Evolutionary conservation across 2,888 invertebrate species (phyloP).

Genomic region (Patella depressa): DNA sequence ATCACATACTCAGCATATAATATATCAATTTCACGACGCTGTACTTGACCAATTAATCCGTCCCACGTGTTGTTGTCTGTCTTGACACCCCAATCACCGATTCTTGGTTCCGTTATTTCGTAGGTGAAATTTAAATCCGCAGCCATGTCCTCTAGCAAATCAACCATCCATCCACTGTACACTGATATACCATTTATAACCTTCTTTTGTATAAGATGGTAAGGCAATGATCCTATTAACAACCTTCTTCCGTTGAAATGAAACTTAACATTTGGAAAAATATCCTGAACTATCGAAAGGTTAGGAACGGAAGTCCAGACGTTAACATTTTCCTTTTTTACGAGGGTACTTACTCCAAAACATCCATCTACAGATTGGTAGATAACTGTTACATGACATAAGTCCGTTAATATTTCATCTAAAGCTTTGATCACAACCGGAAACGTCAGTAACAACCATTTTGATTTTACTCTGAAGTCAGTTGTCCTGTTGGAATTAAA

Average conservation of each 20-base stretch:
- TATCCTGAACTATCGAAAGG: background rate
- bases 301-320: background rate
- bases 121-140: constrained; percentile 16
- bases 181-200: background rate
- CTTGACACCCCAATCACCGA: constrained; percentile 12
- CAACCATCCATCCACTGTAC: constrained; percentile 13
- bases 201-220: background rate
- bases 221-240: constrained; percentile 5
- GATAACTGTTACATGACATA: background rate
- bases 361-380: background rate
- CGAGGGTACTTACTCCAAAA: background rate
- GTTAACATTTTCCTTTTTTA: background rate
- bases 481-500: too few relatives aligned
- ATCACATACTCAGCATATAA: constrained; percentile 9
- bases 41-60: background rate
- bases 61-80: background rate
- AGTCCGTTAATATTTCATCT: background rate
- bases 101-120: constrained; percentile 5
- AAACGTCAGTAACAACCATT: too few relatives aligned
- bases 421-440: too few relatives aligned
- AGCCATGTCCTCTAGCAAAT: constrained; percentile 3
- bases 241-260: constrained; percentile 10
- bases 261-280: constrained; percentile 19
- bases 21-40: constrained; percentile 8
- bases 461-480: too few relatives aligned